These are phyloP conservation scores for Nephila pilipes DNA, from an alignment of 1,140 invertebrate genomes.

Conservation along the genomic window DNA sequence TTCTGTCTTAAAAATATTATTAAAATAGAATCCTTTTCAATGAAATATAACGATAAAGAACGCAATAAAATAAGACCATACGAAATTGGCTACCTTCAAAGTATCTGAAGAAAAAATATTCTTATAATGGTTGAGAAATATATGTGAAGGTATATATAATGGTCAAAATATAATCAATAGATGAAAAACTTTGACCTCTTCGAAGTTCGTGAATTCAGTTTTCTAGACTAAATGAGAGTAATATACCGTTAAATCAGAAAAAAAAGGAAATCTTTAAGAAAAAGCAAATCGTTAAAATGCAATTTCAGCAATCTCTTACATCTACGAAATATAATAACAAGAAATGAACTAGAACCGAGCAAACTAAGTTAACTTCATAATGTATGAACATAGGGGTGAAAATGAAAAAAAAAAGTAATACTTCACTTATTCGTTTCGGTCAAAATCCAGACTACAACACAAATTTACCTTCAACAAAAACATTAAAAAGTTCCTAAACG, in stretches of 20 bases:
- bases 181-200: too few species aligned
- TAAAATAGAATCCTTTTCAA: too few species aligned
- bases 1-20: too few species aligned
- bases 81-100: too few species aligned
- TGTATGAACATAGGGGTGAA: not conserved
- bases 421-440: not conserved
- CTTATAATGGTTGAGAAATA: too few species aligned
- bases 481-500: slow-evolving; percentile 26
- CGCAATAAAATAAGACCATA: too few species aligned
- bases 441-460: slow-evolving; percentile 11
- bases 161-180: too few species aligned
- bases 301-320: not conserved
- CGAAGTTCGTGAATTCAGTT: too few species aligned
- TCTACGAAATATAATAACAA: not conserved
- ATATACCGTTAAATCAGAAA: not conserved
- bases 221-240: too few species aligned
- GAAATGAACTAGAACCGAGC: not conserved
- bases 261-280: not conserved
- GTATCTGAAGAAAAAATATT: too few species aligned
- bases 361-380: not conserved
- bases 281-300: not conserved
- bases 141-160: too few species aligned
- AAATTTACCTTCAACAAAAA: not conserved
- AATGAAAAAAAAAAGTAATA: not conserved
- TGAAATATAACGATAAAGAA: too few species aligned